Evolutionary conservation across 1,140 invertebrate genomes (phyloP), one percentile per base, ranked within the genome.

Genomic region (Drosophila saltans): DNA sequence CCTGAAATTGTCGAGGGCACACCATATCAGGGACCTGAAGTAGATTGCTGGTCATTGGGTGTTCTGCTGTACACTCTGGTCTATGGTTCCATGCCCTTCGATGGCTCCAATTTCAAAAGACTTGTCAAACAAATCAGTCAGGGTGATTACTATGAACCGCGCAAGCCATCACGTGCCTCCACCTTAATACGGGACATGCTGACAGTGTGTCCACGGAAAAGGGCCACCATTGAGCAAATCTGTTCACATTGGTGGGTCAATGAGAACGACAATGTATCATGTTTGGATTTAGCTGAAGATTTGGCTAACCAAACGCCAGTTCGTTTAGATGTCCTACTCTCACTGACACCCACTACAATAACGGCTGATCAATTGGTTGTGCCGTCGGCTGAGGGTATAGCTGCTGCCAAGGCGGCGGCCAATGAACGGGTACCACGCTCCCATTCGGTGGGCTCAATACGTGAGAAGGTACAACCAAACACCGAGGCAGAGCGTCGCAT

Each of bases 31-130:
- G 98, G 98, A n/a, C 98, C 98, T 6, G 98, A 99, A 94, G 96
- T 95, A 7, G 96, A 97, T 83, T 98, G 97, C 92, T 99, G 98
- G 99, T 99, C 98, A 21, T 93, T 99, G 58, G 99, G 99, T 64
- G 99, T 99, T 43, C 94, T 99, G 21, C 93, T 99, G 0, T 99
- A 99, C 90, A 99, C 99, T 30, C 93, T 99, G 85, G 98, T 99
- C 56, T 99, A 99, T 93, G 98, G 99, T 82, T 98, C 98, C 75
- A 99, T 99, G 99, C 99, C 99, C 28, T 99, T 99, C 92, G 98
- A 99, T 93, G 98, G 98, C 60, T 98, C 97, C 66, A 99, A 99
- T 93, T 99, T 99, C 92, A 98, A 98, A 92, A 95, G 97, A 83
- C 95, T 99, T 79, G 98, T 99, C 59, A 97, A 97, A 93, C 98